These are phyloP conservation scores for Aurelia aurita DNA, from an alignment of 30 jellyfish, hydroid and myxozoan species.

Conservation along the genomic window DNA sequence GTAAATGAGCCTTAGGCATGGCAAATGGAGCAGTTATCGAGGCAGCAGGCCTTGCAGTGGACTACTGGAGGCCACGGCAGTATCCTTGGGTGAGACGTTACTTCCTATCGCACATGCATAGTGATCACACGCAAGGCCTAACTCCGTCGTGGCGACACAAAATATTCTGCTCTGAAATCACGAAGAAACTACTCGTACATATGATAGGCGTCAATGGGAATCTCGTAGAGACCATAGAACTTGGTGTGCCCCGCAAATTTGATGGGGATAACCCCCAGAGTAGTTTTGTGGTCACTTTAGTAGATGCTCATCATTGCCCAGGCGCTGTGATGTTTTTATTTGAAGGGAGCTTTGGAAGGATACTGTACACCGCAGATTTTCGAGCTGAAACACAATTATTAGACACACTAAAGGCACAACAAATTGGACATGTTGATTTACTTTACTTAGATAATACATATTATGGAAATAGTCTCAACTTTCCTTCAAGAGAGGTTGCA, in stretches of 20 bases:
- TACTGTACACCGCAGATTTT: conserved; percentile 72
- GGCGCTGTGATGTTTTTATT: conserved; percentile 69
- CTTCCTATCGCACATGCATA: conserved; percentile 70
- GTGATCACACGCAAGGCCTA: conserved; percentile 75
- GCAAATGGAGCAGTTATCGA: conserved; percentile 54
- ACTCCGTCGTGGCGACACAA: conserved; percentile 68
- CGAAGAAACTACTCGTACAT: conserved; percentile 55
- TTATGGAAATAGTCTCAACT: conserved; percentile 12
- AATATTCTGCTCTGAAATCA: conserved; percentile 65
- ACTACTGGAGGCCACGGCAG: conserved; percentile 49
- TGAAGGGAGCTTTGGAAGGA: conserved; percentile 62
- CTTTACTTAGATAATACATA: conserved; percentile 62
- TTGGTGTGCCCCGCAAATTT: conserved; percentile 31
- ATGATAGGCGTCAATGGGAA: conserved; percentile 33
- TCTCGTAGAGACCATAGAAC: conserved; percentile 22
- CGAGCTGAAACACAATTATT: conserved; percentile 37
- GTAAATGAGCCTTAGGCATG: neutral
- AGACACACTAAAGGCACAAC: neutral
- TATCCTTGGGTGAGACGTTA: conserved; percentile 50
- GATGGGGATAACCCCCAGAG: conserved; percentile 5
- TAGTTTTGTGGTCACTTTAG: conserved; percentile 27
- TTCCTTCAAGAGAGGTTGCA: conserved; percentile 61
- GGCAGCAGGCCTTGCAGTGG: conserved; percentile 52
- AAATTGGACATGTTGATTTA: conserved; percentile 29
- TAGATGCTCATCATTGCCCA: conserved; percentile 76